Evolutionary conservation across 2,797 vertebrate genomes (phyloP), one percentile per base, ranked within the genome.

Genomic region (Hydrolagus colliei): DNA sequence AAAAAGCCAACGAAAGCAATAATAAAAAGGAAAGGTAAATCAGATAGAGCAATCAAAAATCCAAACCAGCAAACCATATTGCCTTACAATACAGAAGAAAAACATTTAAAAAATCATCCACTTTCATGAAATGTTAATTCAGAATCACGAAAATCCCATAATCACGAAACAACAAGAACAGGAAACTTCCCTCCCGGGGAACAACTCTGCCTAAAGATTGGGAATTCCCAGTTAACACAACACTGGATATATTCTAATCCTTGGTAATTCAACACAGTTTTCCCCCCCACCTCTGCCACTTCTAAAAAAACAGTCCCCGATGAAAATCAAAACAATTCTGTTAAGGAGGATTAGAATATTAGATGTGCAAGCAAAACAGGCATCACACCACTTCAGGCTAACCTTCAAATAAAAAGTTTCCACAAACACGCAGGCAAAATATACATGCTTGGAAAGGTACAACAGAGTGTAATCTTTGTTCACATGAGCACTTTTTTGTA

Each of bases 1-100:
- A 88, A 86, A 91, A 88, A 88, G 91, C 91, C 93, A 90, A 67
- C 1, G 87, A 93, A 94, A 96, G 95, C 95, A 86, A 90, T 89
- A 89, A 88, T 89, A 91, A 89, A 91, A 90, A 90, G 88, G 92
- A 90, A 67, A 84, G 74, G 65, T 87, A 73, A 86, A 32, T 84
- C 79, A 84, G 79, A 27, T 20, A 84, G 32, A 84, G 11, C 22
- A 84, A 16, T 12, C 2, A 71, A 10, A 27, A 71, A 71, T 71
- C 20, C 18, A 84, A 18, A 11, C 65, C 32, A 84, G 8, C 71
- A 82, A 52, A 52, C 41, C 6, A 41, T 35, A 68, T n/a, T 22
- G 65, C n/a, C 27, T 82, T 84, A 35, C 13, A 20, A 16, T 12
- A 84, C 32, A 35, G 79, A 82, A n/a, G 73, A 52, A 52, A 27